A percentile compares a stretch with the other conserved stretches of the same genome.
Conservation (phyloP, 2,888 invertebrate species). For the Drosophila kanekoi region DNA sequence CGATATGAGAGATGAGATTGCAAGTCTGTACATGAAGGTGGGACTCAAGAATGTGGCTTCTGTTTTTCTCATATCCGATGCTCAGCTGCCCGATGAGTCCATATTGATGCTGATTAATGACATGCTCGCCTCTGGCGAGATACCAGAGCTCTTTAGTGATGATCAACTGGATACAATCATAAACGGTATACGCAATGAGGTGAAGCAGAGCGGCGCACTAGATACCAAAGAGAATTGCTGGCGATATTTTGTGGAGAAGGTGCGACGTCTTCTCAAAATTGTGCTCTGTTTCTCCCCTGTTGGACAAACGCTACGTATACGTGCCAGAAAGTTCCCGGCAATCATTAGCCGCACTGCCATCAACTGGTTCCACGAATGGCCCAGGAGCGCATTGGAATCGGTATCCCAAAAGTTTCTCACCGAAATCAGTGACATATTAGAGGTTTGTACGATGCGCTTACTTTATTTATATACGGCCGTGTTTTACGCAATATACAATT, state of each 20-base stretch:
- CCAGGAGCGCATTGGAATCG: conserved; percentile 94
- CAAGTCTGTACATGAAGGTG: conserved; percentile 92
- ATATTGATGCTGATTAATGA: conserved; percentile 97
- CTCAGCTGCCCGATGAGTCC: conserved; percentile 95
- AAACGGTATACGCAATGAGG: conserved; percentile 91
- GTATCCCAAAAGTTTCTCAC: conserved; percentile 94
- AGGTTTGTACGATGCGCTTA: conserved; percentile 85
- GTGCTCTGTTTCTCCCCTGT: conserved; percentile 99
- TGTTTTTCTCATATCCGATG: conserved; percentile 97
- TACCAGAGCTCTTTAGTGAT: conserved; percentile 95
- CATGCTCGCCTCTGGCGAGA: conserved; percentile 96
- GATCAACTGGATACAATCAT: conserved; percentile 96
- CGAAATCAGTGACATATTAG: conserved; percentile 91
- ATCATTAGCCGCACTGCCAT: conserved; percentile 96
- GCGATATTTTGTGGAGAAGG: conserved; percentile 96
- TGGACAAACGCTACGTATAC: conserved; percentile 93
- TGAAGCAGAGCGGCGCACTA: conserved; percentile 92
- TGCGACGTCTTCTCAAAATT: conserved; percentile 91
- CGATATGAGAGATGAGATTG: conserved; percentile 92
- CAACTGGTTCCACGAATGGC: conserved; percentile 99
- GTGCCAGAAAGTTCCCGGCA: conserved; percentile 97
- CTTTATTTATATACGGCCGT: conserved; percentile 41
- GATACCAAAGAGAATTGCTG: conserved; percentile 98
- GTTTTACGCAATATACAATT: conserved; percentile 57
- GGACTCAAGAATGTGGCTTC: conserved; percentile 95